phyloP scores from a whole-genome alignment of 2,888 invertebrate species.

The Chymomyza amoena region DNA sequence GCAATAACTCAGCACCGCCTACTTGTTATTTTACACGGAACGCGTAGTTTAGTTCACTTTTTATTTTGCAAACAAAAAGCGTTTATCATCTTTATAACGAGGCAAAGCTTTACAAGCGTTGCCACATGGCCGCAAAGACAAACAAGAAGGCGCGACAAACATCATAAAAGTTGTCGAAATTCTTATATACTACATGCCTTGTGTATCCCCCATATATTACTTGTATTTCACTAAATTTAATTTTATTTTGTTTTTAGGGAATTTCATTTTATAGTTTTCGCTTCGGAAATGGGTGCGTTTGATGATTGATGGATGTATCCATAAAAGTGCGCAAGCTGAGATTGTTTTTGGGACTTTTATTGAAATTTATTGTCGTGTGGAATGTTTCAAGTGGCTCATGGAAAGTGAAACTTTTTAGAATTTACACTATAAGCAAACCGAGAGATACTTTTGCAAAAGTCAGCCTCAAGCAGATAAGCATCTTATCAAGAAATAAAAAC shows the following conservation, averaged over 20 bases:
- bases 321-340: slow-evolving; percentile 33
- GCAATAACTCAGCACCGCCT: no score
- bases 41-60: no score
- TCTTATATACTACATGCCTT: not conserved
- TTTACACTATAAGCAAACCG: not conserved
- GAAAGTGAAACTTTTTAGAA: not conserved
- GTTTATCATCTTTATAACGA: slow-evolving; percentile 30
- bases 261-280: not conserved
- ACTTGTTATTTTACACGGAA: no score
- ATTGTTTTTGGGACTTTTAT: slow-evolving; percentile 45
- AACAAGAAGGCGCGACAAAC: not conserved
- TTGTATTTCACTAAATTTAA: not conserved
- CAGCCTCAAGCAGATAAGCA: not conserved
- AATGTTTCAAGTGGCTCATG: not conserved
- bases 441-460: not conserved
- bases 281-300: slow-evolving; percentile 36
- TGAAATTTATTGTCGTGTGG: not conserved
- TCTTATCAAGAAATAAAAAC: not conserved
- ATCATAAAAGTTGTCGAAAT: not conserved
- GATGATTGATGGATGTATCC: slow-evolving; percentile 45
- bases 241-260: not conserved
- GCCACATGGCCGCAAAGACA: slow-evolving; percentile 33
- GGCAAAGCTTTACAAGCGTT: slow-evolving; percentile 37
- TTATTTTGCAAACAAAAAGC: slow-evolving; percentile 48
- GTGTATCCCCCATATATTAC: not conserved